Percentiles rank a stretch among this genome's conserved stretches.
These are phyloP conservation scores for Saccostrea echinata DNA, from an alignment of 1,140 invertebrate genomes.

Conservation along the genomic window DNA sequence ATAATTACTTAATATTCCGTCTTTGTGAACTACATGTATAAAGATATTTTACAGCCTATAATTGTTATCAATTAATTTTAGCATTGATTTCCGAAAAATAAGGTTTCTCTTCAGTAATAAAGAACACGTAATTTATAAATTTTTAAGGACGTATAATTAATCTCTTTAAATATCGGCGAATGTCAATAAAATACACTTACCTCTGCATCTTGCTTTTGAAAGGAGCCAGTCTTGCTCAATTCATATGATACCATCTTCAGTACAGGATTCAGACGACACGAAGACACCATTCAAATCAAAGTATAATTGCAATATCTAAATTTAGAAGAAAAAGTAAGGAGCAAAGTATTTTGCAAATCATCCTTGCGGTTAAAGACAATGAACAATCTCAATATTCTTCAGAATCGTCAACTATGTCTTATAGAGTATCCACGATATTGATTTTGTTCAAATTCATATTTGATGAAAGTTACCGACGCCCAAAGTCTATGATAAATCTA, in stretches of 20 bases:
- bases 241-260: neutral
- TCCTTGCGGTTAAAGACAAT: neutral
- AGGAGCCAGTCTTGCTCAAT: neutral
- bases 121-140: neutral
- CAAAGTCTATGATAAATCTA: conserved; percentile 35
- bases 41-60: neutral
- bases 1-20: neutral
- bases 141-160: neutral
- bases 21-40: neutral
- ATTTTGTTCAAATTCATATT: conserved; percentile 34
- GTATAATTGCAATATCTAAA: neutral
- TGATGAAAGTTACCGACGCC: conserved; percentile 37
- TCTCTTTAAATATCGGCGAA: neutral
- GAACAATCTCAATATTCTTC: neutral
- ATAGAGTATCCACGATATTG: neutral
- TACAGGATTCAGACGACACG: no score
- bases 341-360: neutral
- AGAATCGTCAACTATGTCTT: neutral
- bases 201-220: neutral
- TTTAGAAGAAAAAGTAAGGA: neutral
- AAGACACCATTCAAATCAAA: neutral
- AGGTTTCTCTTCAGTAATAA: neutral
- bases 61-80: neutral
- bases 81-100: neutral
- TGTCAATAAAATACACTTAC: conserved; percentile 6